A percentile compares a stretch with the other conserved stretches of the same genome.
Conservation (phyloP, 1,140 invertebrate species). For the Gryon sp. region DNA sequence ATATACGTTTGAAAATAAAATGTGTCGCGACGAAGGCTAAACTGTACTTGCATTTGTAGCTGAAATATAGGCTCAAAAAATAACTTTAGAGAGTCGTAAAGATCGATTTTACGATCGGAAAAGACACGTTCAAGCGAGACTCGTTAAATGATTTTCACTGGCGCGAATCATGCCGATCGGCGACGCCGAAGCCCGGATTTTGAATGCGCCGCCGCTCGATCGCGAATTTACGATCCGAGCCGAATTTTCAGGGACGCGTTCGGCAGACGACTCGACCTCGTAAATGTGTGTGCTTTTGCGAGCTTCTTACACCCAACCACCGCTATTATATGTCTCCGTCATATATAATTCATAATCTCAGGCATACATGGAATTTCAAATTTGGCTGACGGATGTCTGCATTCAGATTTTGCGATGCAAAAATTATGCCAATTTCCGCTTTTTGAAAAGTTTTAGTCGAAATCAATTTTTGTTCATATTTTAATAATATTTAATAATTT, state of each 20-base stretch:
- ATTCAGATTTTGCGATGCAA: constrained; percentile 18
- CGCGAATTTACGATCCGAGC: constrained; percentile 52
- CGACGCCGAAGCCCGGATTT: constrained; percentile 13
- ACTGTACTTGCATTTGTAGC: constrained; percentile 38
- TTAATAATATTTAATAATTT: no score
- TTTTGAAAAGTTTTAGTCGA: no score
- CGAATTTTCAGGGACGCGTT: constrained; percentile 55
- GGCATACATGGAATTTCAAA: constrained; percentile 45
- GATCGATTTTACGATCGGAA: constrained; percentile 51
- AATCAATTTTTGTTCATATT: no score
- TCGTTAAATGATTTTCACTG: constrained; percentile 52
- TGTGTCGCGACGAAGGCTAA: constrained; percentile 31
- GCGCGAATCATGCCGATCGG: constrained; percentile 9
- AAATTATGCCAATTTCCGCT: no score
- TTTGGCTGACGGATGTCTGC: not conserved
- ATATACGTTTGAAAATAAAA: constrained; percentile 33
- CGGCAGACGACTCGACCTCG: constrained; percentile 55
- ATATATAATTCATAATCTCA: constrained; percentile 49
- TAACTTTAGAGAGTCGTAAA: constrained; percentile 48
- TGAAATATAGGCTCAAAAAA: constrained; percentile 55
- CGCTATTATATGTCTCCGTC: constrained; percentile 29
- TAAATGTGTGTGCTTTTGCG: constrained; percentile 51
- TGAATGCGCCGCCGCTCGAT: constrained; percentile 38
- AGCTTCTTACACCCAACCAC: constrained; percentile 24
- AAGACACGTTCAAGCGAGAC: constrained; percentile 44